Evolutionary conservation across 2,113 vertebrate genomes (phyloP).

Genomic region (Dinomys branickii): DNA sequence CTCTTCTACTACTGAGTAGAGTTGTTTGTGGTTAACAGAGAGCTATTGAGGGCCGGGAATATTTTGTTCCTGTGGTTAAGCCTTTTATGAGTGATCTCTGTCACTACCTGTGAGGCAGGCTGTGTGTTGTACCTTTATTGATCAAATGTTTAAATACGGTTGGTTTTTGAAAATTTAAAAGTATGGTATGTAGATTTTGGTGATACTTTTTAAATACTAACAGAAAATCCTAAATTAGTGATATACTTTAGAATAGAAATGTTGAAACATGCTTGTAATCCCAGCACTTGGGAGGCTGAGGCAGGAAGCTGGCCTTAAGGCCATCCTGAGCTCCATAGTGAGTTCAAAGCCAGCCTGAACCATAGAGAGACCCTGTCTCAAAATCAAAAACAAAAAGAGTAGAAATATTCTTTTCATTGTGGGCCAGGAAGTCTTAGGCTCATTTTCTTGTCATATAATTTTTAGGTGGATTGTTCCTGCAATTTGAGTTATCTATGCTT

Average conservation of each 20-base stretch:
- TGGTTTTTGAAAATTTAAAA: slow-evolving; percentile 41
- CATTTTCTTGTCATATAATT: slow-evolving; percentile 5
- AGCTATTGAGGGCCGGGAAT: not conserved
- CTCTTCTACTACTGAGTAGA: not conserved
- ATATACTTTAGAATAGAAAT: slow-evolving; percentile 41
- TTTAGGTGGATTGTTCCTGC: slow-evolving; percentile 2
- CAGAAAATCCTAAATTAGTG: slow-evolving; percentile 48
- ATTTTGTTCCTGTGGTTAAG: not conserved
- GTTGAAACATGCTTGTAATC: not conserved
- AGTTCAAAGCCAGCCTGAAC: not conserved
- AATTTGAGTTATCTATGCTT: slow-evolving; percentile 4
- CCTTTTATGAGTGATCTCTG: slow-evolving; percentile 47
- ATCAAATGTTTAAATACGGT: slow-evolving; percentile 27
- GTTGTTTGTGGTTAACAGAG: slow-evolving; percentile 22
- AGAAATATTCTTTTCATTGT: slow-evolving; percentile 39
- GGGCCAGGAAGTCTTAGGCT: not conserved
- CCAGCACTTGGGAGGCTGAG: not conserved
- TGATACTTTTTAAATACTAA: slow-evolving; percentile 19
- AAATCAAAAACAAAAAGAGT: not conserved
- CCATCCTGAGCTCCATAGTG: not conserved
- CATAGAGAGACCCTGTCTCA: not conserved
- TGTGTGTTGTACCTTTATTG: slow-evolving; percentile 31
- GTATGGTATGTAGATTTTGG: not conserved
- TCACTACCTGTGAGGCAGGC: not conserved
- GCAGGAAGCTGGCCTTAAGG: not conserved